Conservation (phyloP, 1,140 invertebrate genomes). For the Bombus breviceps region DNA sequence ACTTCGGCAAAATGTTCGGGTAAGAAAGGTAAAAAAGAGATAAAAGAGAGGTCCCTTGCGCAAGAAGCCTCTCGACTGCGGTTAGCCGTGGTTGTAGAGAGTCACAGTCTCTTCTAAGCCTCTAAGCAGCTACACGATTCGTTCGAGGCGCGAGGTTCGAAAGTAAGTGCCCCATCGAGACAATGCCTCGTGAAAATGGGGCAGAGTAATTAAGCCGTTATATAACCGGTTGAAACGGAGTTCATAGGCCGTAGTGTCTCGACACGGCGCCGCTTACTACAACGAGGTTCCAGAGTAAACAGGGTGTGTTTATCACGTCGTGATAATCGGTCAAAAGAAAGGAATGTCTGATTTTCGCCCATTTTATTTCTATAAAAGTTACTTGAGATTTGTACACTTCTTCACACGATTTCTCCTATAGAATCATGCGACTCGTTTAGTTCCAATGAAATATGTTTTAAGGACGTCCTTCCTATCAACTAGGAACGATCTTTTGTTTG, state of each 20-base stretch:
- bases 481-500: not conserved
- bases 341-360: not conserved
- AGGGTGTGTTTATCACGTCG: constrained; percentile 49
- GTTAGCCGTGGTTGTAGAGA: constrained; percentile 48
- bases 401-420: not conserved
- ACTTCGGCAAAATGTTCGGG: constrained; percentile 14
- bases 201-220: constrained; percentile 80
- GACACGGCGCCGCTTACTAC: constrained; percentile 47
- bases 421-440: not conserved
- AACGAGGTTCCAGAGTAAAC: constrained; percentile 36
- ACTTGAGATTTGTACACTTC: not conserved
- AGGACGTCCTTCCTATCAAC: constrained; percentile 17
- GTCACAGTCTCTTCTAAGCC: constrained; percentile 60
- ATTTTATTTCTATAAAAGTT: not conserved
- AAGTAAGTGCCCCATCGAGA: constrained; percentile 77
- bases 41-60: constrained; percentile 47
- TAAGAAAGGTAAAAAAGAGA: not conserved
- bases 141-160: constrained; percentile 66
- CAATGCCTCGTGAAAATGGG: constrained; percentile 79
- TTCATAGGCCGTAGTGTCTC: constrained; percentile 68
- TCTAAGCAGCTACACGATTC: constrained; percentile 57
- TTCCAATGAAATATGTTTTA: not conserved
- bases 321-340: not conserved
- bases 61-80: constrained; percentile 61
- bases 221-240: constrained; percentile 75